Evolutionary conservation across 2,113 vertebrate species (phyloP), one percentile per base, ranked within the genome.

Genomic region (Columbina picui): DNA sequence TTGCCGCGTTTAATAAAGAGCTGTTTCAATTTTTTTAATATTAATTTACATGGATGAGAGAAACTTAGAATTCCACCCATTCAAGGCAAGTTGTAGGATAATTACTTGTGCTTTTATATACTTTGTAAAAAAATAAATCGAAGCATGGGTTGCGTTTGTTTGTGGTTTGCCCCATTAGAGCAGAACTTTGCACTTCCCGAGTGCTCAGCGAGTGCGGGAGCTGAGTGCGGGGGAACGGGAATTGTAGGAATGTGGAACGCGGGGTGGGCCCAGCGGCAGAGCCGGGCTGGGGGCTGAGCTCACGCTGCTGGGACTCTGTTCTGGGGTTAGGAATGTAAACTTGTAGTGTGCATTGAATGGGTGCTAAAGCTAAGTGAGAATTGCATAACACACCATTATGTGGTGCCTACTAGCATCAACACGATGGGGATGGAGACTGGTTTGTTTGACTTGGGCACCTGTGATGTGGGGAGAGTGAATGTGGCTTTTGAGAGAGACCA

Each of bases 181-280:
- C 88, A 94, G 90, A 90, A 92, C 80, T 95, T 86, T 70, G 75
- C 60, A 70, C 91, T 95, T 74, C 4, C 14, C n/a, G n/a, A n/a
- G n/a, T n/a, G n/a, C n/a, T n/a, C n/a, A n/a, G n/a, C n/a, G n/a
- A n/a, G n/a, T n/a, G n/a, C n/a, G n/a, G 80, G 78, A 76, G 8
- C 68, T 49, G 83, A 90, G 60, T 73, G 86, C 92, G 0, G 19
- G 21, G 39, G 39, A 84, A 55, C 18, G 26, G 76, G 88, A 94
- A 81, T 78, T 32, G 76, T 32, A 90, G 7, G 89, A 97, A 94
- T 83, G 90, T 45, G 86, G n/a, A 45, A 59, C 1, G 18, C n/a
- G 10, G 85, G 73, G 27, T 52, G 64, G 83, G 88, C 18, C 71
- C 41, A 50, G 63, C 14, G 27, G 87, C 64, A 80, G 60, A 52